Conservation (phyloP, 1,140 invertebrate genomes). For the Subanguina moxae region DNA sequence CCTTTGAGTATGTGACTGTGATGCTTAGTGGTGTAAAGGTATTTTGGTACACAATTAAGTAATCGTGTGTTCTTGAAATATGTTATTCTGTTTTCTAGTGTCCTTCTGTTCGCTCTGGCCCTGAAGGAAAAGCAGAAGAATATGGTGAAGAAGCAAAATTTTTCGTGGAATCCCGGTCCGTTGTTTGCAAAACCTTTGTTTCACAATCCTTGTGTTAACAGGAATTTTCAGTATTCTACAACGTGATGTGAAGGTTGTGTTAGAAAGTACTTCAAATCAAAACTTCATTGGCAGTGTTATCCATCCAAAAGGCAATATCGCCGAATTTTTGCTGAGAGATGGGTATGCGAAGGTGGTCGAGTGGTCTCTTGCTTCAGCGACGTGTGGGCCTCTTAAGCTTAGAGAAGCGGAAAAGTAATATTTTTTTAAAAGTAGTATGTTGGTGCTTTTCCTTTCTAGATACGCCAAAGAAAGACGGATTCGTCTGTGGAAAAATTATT, state of each 20-base stretch:
- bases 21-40: constrained; percentile 84
- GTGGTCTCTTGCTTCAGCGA: constrained; percentile 78
- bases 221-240: constrained; percentile 69
- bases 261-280: constrained; percentile 82
- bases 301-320: constrained; percentile 90
- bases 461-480: constrained; percentile 78
- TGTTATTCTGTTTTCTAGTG: constrained; percentile 18
- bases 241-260: constrained; percentile 81
- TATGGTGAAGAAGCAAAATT: constrained; percentile 79
- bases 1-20: constrained; percentile 79
- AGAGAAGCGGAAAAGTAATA: constrained; percentile 72
- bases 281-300: constrained; percentile 88
- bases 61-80: neutral
- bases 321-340: constrained; percentile 80
- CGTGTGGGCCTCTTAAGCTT: constrained; percentile 75
- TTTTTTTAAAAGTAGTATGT: constrained; percentile 1
- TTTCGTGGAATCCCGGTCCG: constrained; percentile 76
- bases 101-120: constrained; percentile 68
- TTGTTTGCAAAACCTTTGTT: too few relatives aligned
- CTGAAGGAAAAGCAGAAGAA: constrained; percentile 67
- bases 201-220: too few relatives aligned
- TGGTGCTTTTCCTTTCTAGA: constrained; percentile 1
- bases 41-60: neutral
- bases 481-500: constrained; percentile 81
- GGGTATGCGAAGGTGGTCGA: constrained; percentile 95